These are phyloP conservation scores for Machimus atricapillus DNA, from an alignment of 2,888 invertebrate genomes.

Conservation along the genomic window DNA sequence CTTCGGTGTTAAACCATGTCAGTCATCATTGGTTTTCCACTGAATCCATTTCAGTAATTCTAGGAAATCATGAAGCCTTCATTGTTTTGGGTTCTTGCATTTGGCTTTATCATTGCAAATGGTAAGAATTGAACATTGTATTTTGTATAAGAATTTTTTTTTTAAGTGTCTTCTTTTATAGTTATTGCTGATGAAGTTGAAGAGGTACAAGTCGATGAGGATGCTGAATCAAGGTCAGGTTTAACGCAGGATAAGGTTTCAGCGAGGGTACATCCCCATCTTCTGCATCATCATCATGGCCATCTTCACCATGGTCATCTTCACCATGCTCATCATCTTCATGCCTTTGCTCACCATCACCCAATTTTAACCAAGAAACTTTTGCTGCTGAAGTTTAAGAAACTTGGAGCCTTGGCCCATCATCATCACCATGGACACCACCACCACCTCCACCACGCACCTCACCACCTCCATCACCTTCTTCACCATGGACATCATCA, in stretches of 20 bases:
- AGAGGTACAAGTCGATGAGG: background rate
- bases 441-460: background rate
- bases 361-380: slow-evolving; percentile 18
- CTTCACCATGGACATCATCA: background rate
- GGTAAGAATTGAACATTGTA: background rate
- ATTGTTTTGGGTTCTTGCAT: slow-evolving; percentile 2
- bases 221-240: background rate
- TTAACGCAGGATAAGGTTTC: background rate
- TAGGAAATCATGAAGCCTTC: slow-evolving; percentile 12
- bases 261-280: slow-evolving; percentile 2
- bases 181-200: background rate
- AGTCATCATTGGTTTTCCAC: slow-evolving; percentile 15
- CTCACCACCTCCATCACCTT: background rate
- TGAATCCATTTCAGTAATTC: background rate
- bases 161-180: background rate
- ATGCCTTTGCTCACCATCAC: background rate
- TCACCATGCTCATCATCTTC: background rate
- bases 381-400: slow-evolving; percentile 10
- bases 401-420: background rate
- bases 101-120: background rate
- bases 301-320: background rate
- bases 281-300: background rate
- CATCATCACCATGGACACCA: slow-evolving; percentile 4
- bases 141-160: background rate
- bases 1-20: background rate